Conservation (phyloP, 1,140 invertebrate species). For the Papilio polytes region DNA sequence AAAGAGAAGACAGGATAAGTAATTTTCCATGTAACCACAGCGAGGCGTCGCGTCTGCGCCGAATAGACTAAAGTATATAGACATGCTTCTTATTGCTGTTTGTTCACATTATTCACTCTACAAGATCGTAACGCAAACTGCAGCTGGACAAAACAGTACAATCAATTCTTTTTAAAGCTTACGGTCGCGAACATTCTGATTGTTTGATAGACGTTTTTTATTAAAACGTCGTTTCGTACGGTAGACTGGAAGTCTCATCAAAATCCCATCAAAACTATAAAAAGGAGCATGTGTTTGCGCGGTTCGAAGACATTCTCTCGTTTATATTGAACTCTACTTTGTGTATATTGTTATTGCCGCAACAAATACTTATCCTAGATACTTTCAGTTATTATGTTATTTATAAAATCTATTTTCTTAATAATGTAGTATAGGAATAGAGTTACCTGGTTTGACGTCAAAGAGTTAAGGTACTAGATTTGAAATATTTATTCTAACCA, state of each 20-base stretch:
- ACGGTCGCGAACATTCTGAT: constrained; percentile 7
- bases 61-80: constrained; percentile 16
- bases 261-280: constrained; percentile 16
- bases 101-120: constrained; percentile 32
- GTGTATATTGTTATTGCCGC: not conserved
- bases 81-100: constrained; percentile 30
- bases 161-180: constrained; percentile 21
- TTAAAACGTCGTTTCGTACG: constrained; percentile 9
- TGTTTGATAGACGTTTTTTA: constrained; percentile 15
- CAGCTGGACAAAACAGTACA: constrained; percentile 27
- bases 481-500: not conserved
- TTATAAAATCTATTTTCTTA: too few species aligned
- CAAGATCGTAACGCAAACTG: constrained; percentile 8
- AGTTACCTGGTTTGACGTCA: too few species aligned
- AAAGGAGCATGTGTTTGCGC: not conserved
- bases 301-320: not conserved
- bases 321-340: not conserved
- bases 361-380: not conserved
- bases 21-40: constrained; percentile 76
- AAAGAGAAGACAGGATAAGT: constrained; percentile 78
- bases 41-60: constrained; percentile 42
- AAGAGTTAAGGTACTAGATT: not conserved
- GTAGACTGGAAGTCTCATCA: constrained; percentile 17
- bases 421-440: too few species aligned
- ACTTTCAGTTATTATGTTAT: not conserved